Percentiles rank a stretch among this genome's conserved stretches.
Conservation (phyloP, 2,888 invertebrate species). For the Napeogenes inachia region DNA sequence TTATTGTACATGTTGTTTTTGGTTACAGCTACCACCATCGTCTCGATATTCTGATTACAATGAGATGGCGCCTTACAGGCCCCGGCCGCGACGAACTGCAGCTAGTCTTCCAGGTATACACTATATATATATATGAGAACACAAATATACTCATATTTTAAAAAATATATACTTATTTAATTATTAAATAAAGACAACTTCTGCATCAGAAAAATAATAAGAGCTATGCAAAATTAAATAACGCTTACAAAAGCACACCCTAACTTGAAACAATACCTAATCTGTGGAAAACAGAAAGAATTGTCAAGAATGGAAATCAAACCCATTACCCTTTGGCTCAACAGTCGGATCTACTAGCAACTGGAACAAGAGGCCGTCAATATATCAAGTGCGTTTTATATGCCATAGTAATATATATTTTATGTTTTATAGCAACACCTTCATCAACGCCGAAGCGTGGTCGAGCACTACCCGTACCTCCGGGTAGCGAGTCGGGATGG, state of each 20-base stretch:
- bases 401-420: no score
- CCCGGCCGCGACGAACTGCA: constrained; percentile 64
- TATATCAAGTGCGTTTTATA: no score
- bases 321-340: no score
- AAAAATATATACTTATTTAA: not conserved
- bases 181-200: no score
- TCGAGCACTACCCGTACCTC: constrained; percentile 61
- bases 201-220: no score
- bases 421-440: constrained; percentile 53
- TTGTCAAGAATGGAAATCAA: no score
- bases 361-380: no score
- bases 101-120: constrained; percentile 70
- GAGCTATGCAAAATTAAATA: no score
- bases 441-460: constrained; percentile 71
- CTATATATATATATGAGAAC: not conserved
- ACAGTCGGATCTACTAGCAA: no score
- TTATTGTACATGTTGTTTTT: not conserved
- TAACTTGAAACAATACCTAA: no score
- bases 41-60: constrained; percentile 71
- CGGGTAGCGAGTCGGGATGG: constrained; percentile 62
- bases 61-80: constrained; percentile 72
- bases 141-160: not conserved
- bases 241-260: no score
- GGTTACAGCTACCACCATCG: constrained; percentile 60
- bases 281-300: no score